phyloP scores from a whole-genome alignment of 2,888 invertebrate genomes.

The Thymelicus sylvestris region DNA sequence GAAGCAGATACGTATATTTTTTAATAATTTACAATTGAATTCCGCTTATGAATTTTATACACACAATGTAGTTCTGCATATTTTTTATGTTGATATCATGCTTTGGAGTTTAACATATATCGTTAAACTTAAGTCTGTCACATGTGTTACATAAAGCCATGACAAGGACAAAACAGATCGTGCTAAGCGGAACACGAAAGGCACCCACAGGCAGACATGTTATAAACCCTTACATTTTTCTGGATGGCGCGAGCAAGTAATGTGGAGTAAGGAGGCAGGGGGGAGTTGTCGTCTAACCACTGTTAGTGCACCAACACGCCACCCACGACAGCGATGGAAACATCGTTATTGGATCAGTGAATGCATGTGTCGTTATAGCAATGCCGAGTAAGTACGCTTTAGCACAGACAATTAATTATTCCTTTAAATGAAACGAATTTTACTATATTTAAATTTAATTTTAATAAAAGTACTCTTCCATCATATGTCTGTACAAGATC shows the following conservation, averaged over 20 bases:
- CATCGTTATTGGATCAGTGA: conserved; percentile 63
- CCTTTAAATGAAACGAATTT: not conserved
- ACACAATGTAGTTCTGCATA: not conserved
- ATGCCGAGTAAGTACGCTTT: conserved; percentile 12
- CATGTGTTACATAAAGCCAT: conserved; percentile 15
- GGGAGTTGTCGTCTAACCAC: conserved; percentile 92
- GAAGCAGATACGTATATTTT: not conserved
- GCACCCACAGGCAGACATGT: conserved; percentile 60
- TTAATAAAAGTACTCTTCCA: not conserved
- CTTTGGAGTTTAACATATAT: not conserved
- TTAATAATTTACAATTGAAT: not conserved
- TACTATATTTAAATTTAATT: not conserved
- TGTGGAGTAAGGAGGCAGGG: conserved; percentile 87
- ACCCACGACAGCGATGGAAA: conserved; percentile 65
- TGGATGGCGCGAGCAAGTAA: conserved; percentile 89
- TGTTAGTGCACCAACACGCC: conserved; percentile 76
- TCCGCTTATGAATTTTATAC: not conserved
- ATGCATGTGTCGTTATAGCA: conserved; percentile 34
- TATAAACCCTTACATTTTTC: conserved; percentile 87
- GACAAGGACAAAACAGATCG: conserved; percentile 31
- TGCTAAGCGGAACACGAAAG: conserved; percentile 40
- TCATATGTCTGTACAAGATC: not conserved
- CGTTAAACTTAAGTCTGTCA: conserved; percentile 5
- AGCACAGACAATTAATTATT: conserved; percentile 16
- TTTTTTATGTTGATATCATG: not conserved